A percentile compares a stretch with the other conserved stretches of the same genome.
Conservation (phyloP, 2,113 vertebrate species). For the Turnix velox region DNA sequence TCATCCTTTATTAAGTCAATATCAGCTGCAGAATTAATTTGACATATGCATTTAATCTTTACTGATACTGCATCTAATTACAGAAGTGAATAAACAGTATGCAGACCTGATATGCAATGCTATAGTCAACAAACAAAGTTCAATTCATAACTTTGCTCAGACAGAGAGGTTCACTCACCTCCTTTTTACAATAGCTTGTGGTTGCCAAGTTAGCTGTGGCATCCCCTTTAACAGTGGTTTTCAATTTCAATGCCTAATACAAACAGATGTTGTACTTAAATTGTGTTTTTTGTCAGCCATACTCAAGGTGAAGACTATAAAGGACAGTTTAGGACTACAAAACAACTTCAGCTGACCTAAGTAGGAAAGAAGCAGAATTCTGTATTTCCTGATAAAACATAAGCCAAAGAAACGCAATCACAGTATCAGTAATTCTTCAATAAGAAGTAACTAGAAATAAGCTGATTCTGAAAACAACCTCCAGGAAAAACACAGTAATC, state of each 20-base stretch:
- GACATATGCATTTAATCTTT: background rate
- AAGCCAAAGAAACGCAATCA: background rate
- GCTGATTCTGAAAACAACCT: background rate
- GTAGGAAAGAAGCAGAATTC: background rate
- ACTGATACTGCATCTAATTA: background rate
- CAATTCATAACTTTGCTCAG: background rate
- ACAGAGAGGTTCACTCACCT: conserved; percentile 77
- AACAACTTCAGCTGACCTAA: background rate
- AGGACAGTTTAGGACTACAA: background rate
- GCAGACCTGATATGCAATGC: background rate
- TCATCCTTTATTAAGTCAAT: background rate
- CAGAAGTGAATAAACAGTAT: background rate
- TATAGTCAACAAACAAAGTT: background rate
- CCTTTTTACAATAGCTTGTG: conserved; percentile 90
- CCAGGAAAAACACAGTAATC: background rate
- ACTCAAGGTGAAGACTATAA: background rate
- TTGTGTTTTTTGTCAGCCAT: background rate
- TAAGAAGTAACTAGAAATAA: background rate
- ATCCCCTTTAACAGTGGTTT: conserved; percentile 93
- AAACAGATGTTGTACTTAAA: conserved; percentile 44
- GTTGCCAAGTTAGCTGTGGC: conserved; percentile 86
- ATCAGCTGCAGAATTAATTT: background rate
- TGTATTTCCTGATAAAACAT: background rate
- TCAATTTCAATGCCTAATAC: conserved; percentile 90
- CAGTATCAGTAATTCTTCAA: background rate